These are phyloP conservation scores for Drosophila helvetica DNA, from an alignment of 2,888 invertebrate species.

Conservation along the genomic window DNA sequence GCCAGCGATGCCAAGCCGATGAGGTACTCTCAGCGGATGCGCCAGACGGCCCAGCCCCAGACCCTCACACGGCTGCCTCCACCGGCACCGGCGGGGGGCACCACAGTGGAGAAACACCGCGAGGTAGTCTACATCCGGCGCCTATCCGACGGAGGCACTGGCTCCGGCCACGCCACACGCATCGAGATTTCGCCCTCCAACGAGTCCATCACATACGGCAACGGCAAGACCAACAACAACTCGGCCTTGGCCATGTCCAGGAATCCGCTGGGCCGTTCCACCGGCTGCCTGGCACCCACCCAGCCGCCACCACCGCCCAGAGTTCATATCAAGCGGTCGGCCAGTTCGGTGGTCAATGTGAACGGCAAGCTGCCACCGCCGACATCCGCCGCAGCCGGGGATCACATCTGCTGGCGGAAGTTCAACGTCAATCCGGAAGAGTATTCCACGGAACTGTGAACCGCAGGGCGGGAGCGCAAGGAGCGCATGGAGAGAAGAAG, in stretches of 20 bases:
- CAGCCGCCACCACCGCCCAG: conserved; percentile 41
- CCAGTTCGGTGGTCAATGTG: conserved; percentile 74
- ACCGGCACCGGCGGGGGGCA: conserved; percentile 29
- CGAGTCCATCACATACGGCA: conserved; percentile 81
- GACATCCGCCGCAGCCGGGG: conserved; percentile 71
- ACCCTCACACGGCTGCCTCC: conserved; percentile 36
- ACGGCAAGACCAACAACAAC: conserved; percentile 49
- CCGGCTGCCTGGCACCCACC: conserved; percentile 63
- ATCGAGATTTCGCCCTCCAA: conserved; percentile 83
- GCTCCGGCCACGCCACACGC: conserved; percentile 80
- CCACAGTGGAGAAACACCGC: conserved; percentile 76
- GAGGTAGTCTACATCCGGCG: conserved; percentile 83
- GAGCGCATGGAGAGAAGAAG: not conserved
- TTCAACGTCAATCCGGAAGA: conserved; percentile 83
- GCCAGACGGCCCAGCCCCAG: conserved; percentile 64
- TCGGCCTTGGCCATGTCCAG: conserved; percentile 54
- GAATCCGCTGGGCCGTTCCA: conserved; percentile 74
- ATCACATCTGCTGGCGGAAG: conserved; percentile 85
- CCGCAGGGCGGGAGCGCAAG: not conserved
- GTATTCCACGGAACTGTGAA: conserved; percentile 84
- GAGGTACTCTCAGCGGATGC: conserved; percentile 77
- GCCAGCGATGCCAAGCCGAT: conserved; percentile 74
- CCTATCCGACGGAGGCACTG: conserved; percentile 80
- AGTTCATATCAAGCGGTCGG: conserved; percentile 73
- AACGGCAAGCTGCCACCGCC: conserved; percentile 73